phyloP scores from a whole-genome alignment of 2,888 invertebrate genomes.

The Polydrusus pterygomalis region DNA sequence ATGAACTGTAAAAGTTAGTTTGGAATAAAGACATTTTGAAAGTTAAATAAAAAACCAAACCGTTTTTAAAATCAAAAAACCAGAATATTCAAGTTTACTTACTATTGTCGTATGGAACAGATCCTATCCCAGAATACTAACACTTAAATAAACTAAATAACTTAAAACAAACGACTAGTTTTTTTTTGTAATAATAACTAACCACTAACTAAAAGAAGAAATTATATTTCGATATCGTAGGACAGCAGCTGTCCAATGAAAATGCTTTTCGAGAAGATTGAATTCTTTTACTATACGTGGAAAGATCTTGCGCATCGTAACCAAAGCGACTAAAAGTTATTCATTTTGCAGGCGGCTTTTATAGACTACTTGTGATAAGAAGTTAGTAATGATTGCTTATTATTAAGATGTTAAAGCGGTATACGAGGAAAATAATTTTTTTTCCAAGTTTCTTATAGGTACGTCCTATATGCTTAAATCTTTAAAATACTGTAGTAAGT shows the following conservation, averaged over 20 bases:
- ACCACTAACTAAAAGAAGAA: conserved; percentile 16
- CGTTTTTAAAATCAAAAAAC: neutral
- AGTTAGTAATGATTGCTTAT: conserved; percentile 10
- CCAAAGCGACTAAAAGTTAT: conserved; percentile 30
- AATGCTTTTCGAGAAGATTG: conserved; percentile 47
- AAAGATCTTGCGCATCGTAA: conserved; percentile 50
- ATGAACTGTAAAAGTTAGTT: no score
- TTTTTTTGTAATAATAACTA: neutral
- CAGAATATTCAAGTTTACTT: neutral
- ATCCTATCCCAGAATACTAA: neutral
- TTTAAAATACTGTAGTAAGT: no score
- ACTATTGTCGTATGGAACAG: neutral
- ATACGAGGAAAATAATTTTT: neutral
- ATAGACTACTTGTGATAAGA: conserved; percentile 29
- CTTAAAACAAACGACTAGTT: conserved; percentile 9
- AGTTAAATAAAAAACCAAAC: no score
- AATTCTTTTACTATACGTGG: conserved; percentile 42
- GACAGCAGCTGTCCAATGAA: conserved; percentile 50
- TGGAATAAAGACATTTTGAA: no score
- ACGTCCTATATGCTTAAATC: no score
- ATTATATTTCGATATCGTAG: conserved; percentile 22
- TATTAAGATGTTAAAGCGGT: neutral
- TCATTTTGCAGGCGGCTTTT: conserved; percentile 8
- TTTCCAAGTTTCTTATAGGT: no score
- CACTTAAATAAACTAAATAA: conserved; percentile 25